A percentile compares a stretch with the other conserved stretches of the same genome.
phyloP scores from a whole-genome alignment of 2,113 vertebrate species.

The Gavialis gangeticus region DNA sequence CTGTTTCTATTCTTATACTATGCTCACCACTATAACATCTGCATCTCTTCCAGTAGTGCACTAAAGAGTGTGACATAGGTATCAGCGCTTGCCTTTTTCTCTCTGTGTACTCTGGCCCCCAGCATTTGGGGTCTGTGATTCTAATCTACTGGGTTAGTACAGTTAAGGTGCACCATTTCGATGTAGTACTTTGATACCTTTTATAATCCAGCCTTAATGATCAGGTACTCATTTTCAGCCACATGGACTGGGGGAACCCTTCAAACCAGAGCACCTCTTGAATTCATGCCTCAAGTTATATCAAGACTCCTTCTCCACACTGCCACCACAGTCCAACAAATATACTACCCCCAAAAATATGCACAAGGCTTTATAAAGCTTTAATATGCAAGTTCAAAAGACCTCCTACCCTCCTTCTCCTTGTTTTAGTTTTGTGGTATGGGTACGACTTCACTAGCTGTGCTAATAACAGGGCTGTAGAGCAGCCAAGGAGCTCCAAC shows the following conservation, averaged over 20 bases:
- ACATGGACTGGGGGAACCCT: too few relatives aligned
- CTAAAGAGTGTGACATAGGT: background rate
- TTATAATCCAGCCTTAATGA: too few relatives aligned
- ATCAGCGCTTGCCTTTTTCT: rapidly evolving
- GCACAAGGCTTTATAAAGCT: background rate
- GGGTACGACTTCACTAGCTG: rapidly evolving
- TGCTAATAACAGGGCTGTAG: rapidly evolving
- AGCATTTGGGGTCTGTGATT: background rate
- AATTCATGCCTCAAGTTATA: background rate
- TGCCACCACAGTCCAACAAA: too few relatives aligned
- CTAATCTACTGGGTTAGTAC: too few relatives aligned
- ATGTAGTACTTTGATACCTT: too few relatives aligned
- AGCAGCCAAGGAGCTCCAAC: rapidly evolving
- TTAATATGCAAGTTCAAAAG: background rate
- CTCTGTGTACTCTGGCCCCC: rapidly evolving
- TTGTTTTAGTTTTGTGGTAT: background rate
- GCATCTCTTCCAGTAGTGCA: rapidly evolving
- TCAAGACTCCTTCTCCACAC: too few relatives aligned
- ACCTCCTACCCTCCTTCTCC: background rate
- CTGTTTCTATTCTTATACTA: background rate
- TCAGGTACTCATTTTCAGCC: too few relatives aligned
- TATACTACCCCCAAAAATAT: background rate
- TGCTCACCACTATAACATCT: rapidly evolving
- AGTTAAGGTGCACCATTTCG: too few relatives aligned
- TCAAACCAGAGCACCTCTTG: background rate